Evolutionary conservation across 2,797 vertebrate species (phyloP).

Genomic region (Anomalospiza imberbis): DNA sequence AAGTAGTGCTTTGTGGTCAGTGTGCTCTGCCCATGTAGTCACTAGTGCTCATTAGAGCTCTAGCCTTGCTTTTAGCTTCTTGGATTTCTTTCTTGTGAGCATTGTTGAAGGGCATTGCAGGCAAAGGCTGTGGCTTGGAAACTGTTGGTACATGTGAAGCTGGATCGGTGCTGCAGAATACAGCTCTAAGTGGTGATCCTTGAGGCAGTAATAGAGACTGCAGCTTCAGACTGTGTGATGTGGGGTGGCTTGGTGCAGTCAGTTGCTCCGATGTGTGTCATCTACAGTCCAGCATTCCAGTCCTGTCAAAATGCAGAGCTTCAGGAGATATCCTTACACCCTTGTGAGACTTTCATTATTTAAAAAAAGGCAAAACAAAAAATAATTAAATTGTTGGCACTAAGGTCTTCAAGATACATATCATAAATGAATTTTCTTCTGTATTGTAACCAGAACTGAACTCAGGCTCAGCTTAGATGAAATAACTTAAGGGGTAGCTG

Average conservation of each 20-base stretch:
- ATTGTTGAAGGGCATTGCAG: neutral
- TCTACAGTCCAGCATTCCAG: neutral
- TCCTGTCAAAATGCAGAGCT: neutral
- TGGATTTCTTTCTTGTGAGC: neutral
- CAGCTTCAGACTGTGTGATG: neutral
- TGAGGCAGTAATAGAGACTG: neutral
- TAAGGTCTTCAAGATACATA: neutral
- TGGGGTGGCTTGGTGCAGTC: neutral
- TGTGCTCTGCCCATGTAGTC: neutral
- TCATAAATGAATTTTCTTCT: neutral
- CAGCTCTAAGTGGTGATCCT: neutral
- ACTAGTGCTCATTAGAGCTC: neutral
- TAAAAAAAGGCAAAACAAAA: neutral
- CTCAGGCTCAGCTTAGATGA: neutral
- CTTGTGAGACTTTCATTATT: neutral
- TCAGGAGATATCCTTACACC: neutral
- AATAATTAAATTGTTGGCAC: neutral
- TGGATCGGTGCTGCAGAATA: neutral
- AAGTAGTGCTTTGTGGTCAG: neutral
- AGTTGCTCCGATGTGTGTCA: neutral
- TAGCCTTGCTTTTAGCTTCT: neutral
- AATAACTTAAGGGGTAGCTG: neutral
- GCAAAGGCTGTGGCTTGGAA: neutral
- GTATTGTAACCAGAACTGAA: neutral
- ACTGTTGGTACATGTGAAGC: neutral